phyloP scores from a whole-genome alignment of 2,113 vertebrate species.

The Galeopterus variegatus region DNA sequence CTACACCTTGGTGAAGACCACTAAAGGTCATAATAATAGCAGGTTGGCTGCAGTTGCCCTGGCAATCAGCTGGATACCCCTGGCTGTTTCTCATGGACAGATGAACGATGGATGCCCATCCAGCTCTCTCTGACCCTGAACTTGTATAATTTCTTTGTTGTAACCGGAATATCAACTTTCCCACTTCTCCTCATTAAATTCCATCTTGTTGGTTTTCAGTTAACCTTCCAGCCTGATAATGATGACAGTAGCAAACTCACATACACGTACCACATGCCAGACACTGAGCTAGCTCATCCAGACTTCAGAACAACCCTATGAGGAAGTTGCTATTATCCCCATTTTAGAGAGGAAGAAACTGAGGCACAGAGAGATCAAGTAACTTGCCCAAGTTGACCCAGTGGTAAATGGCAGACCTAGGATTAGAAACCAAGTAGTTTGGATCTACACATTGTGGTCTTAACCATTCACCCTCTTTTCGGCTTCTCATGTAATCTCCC shows the following conservation, averaged over 20 bases:
- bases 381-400: neutral
- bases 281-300: neutral
- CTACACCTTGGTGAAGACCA: neutral
- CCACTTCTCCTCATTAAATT: conserved; percentile 22
- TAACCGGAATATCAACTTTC: conserved; percentile 32
- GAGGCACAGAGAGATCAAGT: conserved; percentile 31
- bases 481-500: neutral
- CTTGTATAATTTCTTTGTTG: conserved; percentile 19
- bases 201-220: conserved; percentile 35
- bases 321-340: neutral
- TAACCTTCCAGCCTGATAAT: neutral
- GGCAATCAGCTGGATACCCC: neutral
- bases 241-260: neutral
- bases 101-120: neutral
- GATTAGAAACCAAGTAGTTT: neutral
- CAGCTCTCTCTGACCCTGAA: conserved; percentile 40
- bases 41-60: neutral
- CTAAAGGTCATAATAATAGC: neutral
- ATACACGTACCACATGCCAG: neutral
- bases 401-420: neutral
- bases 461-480: neutral
- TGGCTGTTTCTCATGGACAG: conserved; percentile 49
- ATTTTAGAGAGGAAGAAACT: conserved; percentile 24
- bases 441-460: neutral
- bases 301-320: neutral